phyloP scores from a whole-genome alignment of 1,140 invertebrate species.

The Drosophila burlai region DNA sequence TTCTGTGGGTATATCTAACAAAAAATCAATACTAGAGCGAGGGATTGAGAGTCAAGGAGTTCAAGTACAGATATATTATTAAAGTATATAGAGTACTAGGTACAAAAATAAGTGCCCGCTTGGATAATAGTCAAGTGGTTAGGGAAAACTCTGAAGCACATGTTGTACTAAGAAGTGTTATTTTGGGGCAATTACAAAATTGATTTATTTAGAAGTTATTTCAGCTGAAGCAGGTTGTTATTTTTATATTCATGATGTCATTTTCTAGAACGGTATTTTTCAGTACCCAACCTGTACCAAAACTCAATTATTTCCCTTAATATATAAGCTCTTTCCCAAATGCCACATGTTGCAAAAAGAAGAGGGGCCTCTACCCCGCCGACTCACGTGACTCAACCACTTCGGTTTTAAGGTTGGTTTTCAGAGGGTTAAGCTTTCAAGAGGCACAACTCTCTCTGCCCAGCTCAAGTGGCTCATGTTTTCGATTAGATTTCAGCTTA shows the following conservation, averaged over 20 bases:
- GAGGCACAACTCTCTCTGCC: conserved; percentile 1
- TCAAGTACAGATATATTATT: not conserved
- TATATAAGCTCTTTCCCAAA: conserved; percentile 51
- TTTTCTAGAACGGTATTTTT: not conserved
- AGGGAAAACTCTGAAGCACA: not conserved
- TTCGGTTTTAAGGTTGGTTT: not conserved
- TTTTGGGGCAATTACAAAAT: not conserved
- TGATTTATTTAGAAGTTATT: not conserved
- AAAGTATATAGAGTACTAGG: not conserved
- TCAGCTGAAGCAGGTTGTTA: not conserved
- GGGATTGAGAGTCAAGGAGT: not conserved
- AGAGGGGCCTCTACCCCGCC: no score
- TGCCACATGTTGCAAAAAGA: conserved; percentile 70
- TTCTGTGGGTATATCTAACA: conserved; percentile 16
- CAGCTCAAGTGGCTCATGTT: conserved; percentile 37
- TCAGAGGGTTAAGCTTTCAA: conserved; percentile 29
- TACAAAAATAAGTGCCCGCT: conserved; percentile 12
- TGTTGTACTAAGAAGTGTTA: not conserved
- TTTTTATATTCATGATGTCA: conserved; percentile 21
- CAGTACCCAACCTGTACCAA: not conserved
- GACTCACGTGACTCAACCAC: conserved; percentile 45
- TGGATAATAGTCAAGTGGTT: conserved; percentile 1
- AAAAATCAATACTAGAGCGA: conserved; percentile 50
- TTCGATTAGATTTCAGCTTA: conserved; percentile 30
- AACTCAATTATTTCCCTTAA: not conserved